Evolutionary conservation across 2,113 vertebrate species (phyloP).

Genomic region (human): GRCh38 chr12:41197001-41197500

Average conservation of each 20-base stretch:
- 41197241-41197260: neutral
- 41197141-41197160: neutral
- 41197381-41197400: neutral
- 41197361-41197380: neutral
- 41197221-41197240: neutral
- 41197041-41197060: neutral
- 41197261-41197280: slow-evolving; percentile 37
- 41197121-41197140: neutral
- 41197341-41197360: neutral
- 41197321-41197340: neutral
- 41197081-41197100: neutral
- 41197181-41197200: neutral
- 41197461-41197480: neutral
- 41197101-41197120: neutral
- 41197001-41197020: neutral
- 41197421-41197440: neutral
- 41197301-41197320: neutral
- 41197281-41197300: neutral
- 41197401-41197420: neutral
- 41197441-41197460: neutral
- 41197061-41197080: neutral
- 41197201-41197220: neutral
- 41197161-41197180: neutral
- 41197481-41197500: neutral
- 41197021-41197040: neutral